Evolutionary conservation across 2,888 invertebrate species (phyloP).

Genomic region (Cylindroiulus punctatus): DNA sequence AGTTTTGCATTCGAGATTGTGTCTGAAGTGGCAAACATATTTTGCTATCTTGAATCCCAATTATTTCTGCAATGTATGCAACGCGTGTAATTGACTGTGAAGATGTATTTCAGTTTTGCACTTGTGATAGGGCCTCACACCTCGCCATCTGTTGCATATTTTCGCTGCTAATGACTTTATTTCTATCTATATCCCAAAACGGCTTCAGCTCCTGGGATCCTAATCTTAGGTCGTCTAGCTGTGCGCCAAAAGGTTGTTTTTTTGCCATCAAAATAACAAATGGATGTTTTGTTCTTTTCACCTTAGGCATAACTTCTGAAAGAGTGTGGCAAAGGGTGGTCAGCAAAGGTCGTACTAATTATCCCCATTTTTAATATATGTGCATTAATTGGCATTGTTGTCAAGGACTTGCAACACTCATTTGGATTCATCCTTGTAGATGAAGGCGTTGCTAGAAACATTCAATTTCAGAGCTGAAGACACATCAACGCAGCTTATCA

Average conservation of each 20-base stretch:
- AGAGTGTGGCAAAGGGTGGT: background rate
- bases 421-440: too few species aligned
- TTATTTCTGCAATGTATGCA: too few species aligned
- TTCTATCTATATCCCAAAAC: constrained; percentile 39
- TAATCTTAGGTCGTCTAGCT: constrained; percentile 35
- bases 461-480: too few species aligned
- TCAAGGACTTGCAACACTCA: too few species aligned
- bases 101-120: background rate
- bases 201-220: constrained; percentile 19
- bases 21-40: too few species aligned
- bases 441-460: too few species aligned
- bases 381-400: too few species aligned
- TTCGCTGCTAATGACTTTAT: background rate
- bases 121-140: background rate
- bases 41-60: too few species aligned
- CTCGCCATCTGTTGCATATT: background rate
- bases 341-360: background rate
- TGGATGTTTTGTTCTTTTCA: constrained; percentile 21
- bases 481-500: background rate
- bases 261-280: constrained; percentile 29
- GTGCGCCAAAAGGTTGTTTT: constrained; percentile 4
- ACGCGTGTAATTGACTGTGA: too few species aligned
- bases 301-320: background rate
- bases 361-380: too few species aligned
- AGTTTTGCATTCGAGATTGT: too few species aligned